Conservation (phyloP, 2,888 invertebrate species). For the Tenthredo notha region DNA sequence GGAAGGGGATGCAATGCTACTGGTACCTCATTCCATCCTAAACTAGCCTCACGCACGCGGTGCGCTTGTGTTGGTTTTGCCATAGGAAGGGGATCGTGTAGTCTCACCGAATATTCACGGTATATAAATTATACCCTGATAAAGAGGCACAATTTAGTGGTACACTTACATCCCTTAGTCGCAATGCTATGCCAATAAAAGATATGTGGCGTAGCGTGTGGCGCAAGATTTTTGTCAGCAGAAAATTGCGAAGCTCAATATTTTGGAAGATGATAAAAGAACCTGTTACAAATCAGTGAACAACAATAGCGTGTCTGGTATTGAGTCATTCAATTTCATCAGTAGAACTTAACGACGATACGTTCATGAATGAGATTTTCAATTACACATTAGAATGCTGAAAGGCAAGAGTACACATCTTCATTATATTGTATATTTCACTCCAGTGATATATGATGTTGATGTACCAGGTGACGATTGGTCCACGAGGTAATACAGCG, state of each 20-base stretch:
- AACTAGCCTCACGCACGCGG: too few relatives aligned
- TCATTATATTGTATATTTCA: background rate
- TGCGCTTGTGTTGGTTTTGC: too few relatives aligned
- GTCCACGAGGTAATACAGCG: slow-evolving; percentile 68
- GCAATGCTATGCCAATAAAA: background rate
- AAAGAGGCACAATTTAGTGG: background rate
- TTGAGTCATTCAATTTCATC: too few relatives aligned
- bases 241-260: background rate
- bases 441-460: background rate
- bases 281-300: background rate
- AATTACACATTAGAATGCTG: background rate
- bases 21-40: too few relatives aligned
- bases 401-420: background rate
- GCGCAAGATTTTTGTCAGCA: background rate
- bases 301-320: background rate
- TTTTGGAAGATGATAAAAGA: background rate
- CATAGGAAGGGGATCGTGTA: too few relatives aligned
- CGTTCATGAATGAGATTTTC: background rate
- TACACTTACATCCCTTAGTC: background rate
- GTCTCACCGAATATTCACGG: too few relatives aligned
- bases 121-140: background rate
- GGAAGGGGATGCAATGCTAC: too few relatives aligned
- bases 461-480: slow-evolving; percentile 69
- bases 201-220: too few relatives aligned
- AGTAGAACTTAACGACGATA: too few relatives aligned